Evolutionary conservation across 2,797 vertebrate species (phyloP).

Genomic region (Poeciliopsis presidionis): DNA sequence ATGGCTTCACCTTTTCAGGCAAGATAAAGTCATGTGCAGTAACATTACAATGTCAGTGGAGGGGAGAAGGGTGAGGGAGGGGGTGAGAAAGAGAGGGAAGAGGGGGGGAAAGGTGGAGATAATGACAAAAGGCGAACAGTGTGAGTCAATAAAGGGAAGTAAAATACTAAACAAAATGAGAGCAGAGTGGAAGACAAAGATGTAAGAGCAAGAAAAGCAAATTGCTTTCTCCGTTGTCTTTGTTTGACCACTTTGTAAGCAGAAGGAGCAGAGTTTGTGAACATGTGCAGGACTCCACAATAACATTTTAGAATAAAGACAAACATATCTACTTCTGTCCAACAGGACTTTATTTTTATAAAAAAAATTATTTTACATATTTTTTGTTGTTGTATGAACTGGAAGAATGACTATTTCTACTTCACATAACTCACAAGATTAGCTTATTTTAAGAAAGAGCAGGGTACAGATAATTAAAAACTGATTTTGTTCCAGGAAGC

Average conservation of each 20-base stretch:
- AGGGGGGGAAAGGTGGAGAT: conserved; percentile 55
- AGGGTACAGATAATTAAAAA: background rate
- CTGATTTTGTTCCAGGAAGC: background rate
- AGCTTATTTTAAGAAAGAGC: background rate
- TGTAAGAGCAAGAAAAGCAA: conserved; percentile 45
- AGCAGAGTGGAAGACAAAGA: conserved; percentile 56
- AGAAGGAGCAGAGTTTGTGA: conserved; percentile 32
- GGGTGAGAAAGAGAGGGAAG: conserved; percentile 45
- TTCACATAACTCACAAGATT: background rate
- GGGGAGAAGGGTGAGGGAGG: conserved; percentile 60
- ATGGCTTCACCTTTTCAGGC: conserved; percentile 99
- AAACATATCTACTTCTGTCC: background rate
- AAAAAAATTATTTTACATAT: background rate
- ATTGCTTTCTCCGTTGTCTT: conserved; percentile 11
- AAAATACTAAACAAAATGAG: conserved; percentile 47
- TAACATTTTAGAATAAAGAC: conserved; percentile 26
- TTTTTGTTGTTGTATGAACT: background rate
- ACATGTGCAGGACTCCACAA: conserved; percentile 11
- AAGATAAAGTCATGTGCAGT: conserved; percentile 99
- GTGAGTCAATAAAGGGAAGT: conserved; percentile 61
- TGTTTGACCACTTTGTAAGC: conserved; percentile 37
- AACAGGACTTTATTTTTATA: background rate
- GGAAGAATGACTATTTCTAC: background rate
- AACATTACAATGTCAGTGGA: conserved; percentile 97
- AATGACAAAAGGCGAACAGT: conserved; percentile 57